These are phyloP conservation scores for Vannuccia rotundouncinata DNA, from an alignment of 2,888 invertebrate species.

Conservation along the genomic window DNA sequence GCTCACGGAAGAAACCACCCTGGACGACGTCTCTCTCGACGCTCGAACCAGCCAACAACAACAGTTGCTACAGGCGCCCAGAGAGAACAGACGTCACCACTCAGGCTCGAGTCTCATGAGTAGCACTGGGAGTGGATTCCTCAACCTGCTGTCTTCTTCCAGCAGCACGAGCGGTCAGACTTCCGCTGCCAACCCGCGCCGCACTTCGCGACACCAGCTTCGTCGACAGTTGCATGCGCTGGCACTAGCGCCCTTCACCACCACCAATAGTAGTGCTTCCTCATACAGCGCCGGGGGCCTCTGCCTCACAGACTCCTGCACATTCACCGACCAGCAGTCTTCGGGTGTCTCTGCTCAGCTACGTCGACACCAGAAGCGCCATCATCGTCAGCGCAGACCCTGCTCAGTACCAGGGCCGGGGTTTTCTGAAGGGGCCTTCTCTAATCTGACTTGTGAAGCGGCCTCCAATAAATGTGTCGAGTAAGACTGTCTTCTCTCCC, in stretches of 20 bases:
- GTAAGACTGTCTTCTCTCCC: neutral
- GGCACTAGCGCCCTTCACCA: neutral
- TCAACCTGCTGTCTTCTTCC: neutral
- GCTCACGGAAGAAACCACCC: constrained; percentile 1
- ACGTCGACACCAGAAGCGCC: neutral
- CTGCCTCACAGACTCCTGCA: neutral
- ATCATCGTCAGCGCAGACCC: neutral
- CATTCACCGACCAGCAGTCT: neutral
- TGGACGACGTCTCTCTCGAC: neutral
- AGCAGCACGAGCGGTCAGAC: neutral
- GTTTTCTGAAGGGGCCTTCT: neutral
- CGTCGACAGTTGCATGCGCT: neutral
- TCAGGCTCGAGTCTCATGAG: neutral
- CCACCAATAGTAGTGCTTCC: neutral
- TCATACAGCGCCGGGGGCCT: neutral
- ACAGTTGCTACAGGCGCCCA: neutral
- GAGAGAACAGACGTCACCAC: neutral
- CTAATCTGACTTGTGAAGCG: constrained; percentile 4
- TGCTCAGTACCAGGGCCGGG: neutral
- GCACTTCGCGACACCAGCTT: neutral
- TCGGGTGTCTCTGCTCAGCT: neutral
- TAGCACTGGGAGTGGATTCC: neutral
- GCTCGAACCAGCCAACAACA: neutral
- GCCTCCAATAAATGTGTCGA: constrained; percentile 15
- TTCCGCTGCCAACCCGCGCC: neutral